phyloP scores from a whole-genome alignment of 2,797 vertebrate species.

The Prionace glauca region DNA sequence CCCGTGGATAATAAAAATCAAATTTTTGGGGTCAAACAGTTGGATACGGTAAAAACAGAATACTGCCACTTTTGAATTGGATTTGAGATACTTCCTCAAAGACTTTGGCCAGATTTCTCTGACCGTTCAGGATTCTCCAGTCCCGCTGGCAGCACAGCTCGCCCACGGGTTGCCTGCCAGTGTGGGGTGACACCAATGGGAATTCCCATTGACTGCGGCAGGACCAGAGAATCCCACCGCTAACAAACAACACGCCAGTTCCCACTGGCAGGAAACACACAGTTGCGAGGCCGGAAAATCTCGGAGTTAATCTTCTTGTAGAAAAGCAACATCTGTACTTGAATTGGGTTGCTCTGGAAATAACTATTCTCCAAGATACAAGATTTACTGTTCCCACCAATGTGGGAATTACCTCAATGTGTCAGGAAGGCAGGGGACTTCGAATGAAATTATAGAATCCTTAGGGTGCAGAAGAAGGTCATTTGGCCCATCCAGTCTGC shows the following conservation, averaged over 20 bases:
- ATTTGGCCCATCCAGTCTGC: no score
- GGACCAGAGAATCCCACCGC: no score
- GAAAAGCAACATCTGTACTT: not conserved
- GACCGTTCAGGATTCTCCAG: no score
- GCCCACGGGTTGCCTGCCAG: no score
- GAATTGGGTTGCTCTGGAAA: not conserved
- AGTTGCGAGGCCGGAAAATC: no score
- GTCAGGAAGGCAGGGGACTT: not conserved
- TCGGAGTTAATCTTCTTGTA: not conserved
- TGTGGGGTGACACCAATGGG: no score
- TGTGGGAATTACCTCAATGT: no score
- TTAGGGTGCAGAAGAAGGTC: no score
- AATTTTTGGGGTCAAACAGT: not conserved
- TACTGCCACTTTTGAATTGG: not conserved
- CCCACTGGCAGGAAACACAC: no score
- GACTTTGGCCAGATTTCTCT: not conserved
- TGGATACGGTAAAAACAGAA: not conserved
- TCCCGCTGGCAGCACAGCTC: no score
- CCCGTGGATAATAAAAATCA: not conserved
- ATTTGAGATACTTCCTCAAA: not conserved
- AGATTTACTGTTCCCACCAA: not conserved
- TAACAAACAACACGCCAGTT: no score
- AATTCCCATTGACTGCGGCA: no score
- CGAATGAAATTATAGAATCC: not conserved
- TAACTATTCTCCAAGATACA: not conserved